Evolutionary conservation across 2,888 invertebrate species (phyloP).

Genomic region (Eupithecia pulchellata): DNA sequence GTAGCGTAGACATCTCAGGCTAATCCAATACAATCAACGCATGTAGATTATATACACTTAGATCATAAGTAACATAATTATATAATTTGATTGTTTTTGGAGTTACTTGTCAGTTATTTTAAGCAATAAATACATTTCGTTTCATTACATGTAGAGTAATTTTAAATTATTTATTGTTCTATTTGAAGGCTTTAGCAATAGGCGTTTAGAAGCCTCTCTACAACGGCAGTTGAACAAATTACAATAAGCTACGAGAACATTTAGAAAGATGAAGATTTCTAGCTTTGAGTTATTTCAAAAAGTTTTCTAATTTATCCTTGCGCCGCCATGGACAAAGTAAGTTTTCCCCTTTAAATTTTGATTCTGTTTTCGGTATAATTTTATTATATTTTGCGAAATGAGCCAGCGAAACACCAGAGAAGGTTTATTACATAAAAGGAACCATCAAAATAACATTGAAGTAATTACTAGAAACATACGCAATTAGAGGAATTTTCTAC

Average conservation of each 20-base stretch:
- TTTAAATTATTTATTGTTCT: background rate
- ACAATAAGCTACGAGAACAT: slow-evolving; percentile 22
- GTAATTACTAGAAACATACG: too few species aligned
- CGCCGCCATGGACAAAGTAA: slow-evolving; percentile 7
- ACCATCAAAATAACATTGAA: too few species aligned
- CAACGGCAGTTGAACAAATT: slow-evolving; percentile 12
- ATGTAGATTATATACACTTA: too few species aligned
- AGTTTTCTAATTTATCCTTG: slow-evolving; percentile 49
- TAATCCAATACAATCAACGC: too few species aligned
- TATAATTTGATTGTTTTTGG: too few species aligned
- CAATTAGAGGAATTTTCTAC: too few species aligned
- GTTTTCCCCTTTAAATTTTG: background rate
- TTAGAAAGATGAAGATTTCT: slow-evolving; percentile 23
- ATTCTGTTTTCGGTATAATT: background rate
- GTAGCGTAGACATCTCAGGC: too few species aligned
- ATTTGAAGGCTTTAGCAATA: background rate
- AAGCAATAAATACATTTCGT: too few species aligned
- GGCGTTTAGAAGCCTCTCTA: background rate
- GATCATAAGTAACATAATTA: too few species aligned
- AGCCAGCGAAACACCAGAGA: background rate
- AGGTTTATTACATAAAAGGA: background rate
- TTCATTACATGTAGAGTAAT: too few species aligned
- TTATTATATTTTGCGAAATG: background rate
- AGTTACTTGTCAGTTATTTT: too few species aligned
- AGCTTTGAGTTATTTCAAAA: slow-evolving; percentile 47